Evolutionary conservation across 23 tunicate genomes (phyloP), one percentile per base, ranked within the genome.

Genomic region (Styela clava): DNA sequence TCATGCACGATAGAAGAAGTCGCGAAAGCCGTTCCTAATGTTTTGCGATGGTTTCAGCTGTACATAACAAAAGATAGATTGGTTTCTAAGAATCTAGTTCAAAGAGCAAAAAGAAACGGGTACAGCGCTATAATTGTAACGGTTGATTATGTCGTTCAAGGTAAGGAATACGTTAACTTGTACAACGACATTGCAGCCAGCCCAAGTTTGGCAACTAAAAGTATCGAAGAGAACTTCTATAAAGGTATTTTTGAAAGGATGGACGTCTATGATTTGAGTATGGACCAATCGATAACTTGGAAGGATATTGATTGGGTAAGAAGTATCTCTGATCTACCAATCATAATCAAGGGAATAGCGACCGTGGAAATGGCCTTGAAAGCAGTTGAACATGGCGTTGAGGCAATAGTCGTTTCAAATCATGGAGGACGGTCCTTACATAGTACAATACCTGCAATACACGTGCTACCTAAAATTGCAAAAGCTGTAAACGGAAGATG

Each of bases 111-210:
- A 76, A 62, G 34, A n/a, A 65, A 37, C 62, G 90, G 90, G 16
- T 90, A 68, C 61, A 82, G 64, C 32, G 96, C 82, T 16, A 52
- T 90, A 24, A 70, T 90, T 76, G 31, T 90, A 19, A 90, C 96
- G 2, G 91, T 90, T 33, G 96, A 90, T 86, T 80, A 86, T 2
- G 90, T 87, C 2, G 87, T 90, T 22, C 80, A 85, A 0, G 96
- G 96, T 3, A 56, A 26, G 27, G 35, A 88, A 69, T 90, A 90
- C 69, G 35, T 61, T 33, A 90, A 90, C 78, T 82, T 86, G 7
- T 61, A 79, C 69, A 86, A 86, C 62, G 77, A 86, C 31, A 85
- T 90, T 74, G 23, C 86, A 2, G 68, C 86, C 12, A 90, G 90
- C 22, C 33, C 83, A 33, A 79, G 76, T 69, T 63, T 88, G 24